Evolutionary conservation across 2,888 invertebrate species (phyloP).

Genomic region (Monochamus alternatus): DNA sequence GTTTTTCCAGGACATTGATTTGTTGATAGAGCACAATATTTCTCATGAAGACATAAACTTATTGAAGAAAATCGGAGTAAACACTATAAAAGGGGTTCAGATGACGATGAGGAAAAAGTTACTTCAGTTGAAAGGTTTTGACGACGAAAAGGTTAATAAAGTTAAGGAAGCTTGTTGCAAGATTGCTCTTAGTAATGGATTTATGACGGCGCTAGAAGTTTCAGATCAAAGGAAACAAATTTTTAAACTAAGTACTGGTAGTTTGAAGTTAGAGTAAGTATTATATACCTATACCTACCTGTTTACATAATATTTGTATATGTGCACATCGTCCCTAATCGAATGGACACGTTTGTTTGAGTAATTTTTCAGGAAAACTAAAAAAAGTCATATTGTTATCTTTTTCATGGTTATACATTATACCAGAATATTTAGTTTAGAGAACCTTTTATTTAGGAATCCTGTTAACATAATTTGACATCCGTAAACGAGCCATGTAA

Average conservation of each 20-base stretch:
- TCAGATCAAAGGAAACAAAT: slow-evolving; percentile 81
- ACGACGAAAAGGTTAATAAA: slow-evolving; percentile 81
- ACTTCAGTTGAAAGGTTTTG: slow-evolving; percentile 82
- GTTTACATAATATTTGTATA: too few species aligned
- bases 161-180: slow-evolving; percentile 85
- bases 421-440: too few species aligned
- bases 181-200: slow-evolving; percentile 75
- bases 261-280: slow-evolving; percentile 81
- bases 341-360: too few species aligned
- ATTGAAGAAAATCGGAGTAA: slow-evolving; percentile 83
- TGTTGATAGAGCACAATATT: slow-evolving; percentile 76
- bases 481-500: too few species aligned
- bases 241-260: slow-evolving; percentile 81
- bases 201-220: slow-evolving; percentile 84
- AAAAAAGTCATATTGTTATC: too few species aligned
- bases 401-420: too few species aligned
- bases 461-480: too few species aligned
- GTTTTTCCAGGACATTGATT: slow-evolving; percentile 84
- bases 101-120: slow-evolving; percentile 85
- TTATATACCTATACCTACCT: background rate
- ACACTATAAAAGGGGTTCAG: slow-evolving; percentile 86
- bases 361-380: too few species aligned
- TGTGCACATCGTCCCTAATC: too few species aligned
- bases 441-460: too few species aligned
- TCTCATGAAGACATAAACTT: slow-evolving; percentile 85